Conservation (phyloP, 1,140 invertebrate species). For the Thaumetopoea pityocampa region DNA sequence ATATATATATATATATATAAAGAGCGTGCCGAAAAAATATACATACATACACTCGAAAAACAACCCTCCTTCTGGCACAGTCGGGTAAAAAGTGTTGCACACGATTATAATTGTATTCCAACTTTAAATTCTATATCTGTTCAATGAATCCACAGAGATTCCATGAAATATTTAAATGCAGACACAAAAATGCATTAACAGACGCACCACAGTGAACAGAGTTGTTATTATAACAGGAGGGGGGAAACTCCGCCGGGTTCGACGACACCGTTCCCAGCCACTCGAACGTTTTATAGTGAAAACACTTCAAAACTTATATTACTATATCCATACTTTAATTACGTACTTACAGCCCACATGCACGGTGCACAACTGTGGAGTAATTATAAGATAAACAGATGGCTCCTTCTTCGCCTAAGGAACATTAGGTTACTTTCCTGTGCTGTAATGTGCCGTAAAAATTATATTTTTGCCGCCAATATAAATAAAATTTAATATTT, state of each 20-base stretch:
- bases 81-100: no score
- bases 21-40: no score
- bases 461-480: no score
- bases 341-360: conserved; percentile 42
- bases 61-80: no score
- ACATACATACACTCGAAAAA: no score
- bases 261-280: conserved; percentile 59
- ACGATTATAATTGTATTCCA: neutral
- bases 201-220: conserved; percentile 40
- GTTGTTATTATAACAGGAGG: conserved; percentile 42
- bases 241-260: conserved; percentile 45
- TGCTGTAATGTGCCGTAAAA: conserved; percentile 7
- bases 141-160: conserved; percentile 6
- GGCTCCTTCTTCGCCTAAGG: conserved; percentile 44
- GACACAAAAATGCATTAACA: conserved; percentile 39
- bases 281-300: conserved; percentile 70
- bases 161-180: conserved; percentile 22
- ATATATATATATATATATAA: no score
- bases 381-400: conserved; percentile 58
- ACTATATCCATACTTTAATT: conserved; percentile 74
- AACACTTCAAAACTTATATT: conserved; percentile 71
- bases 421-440: conserved; percentile 43
- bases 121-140: neutral
- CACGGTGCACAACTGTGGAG: conserved; percentile 23
- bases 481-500: no score